Base-by-base conservation (phyloP, 2,797 vertebrate species). In the Gadopsis marmoratus region DNA sequence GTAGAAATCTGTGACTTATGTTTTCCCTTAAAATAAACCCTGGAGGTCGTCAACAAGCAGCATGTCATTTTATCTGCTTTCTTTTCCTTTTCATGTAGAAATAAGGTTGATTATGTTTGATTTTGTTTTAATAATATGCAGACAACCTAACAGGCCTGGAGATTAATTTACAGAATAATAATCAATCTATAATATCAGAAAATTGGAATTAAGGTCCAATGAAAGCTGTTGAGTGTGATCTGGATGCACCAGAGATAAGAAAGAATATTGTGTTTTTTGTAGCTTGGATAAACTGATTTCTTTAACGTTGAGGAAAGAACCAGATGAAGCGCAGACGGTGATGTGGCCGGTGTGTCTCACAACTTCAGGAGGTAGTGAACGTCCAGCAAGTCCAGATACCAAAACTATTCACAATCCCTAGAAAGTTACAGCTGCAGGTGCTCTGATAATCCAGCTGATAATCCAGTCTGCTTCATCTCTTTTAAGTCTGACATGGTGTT, bases 261-360 rank as follows among this genome's bases (percentile, higher is more conserved):
- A 4, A 54, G 37, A 55, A 43, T 21, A 39, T 1, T 5, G 26
- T 17, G 10, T 1, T 31, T 53, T 5, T 6, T 62, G 14, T 67
- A 21, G 37, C 7, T 70, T 54, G 45, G 53, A 16, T 72, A 64
- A 81, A 73, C 45, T 73, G 45, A 0, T 19, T 35, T 47, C 63
- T 76, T 76, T 54, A 69, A 60, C 12, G 7, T 5, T 0, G 7
- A 17, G 19, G 7, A 31, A 54, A 26, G 14, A 58, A 12, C 13
- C 53, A n/a, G 55, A 45, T 19, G 23, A 69, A 11, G 4, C 48
- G 67, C 43, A 48, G 78, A 51, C 66, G 37, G 26, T 59, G 48
- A 55, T 37, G 45, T 45, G 54, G 63, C 58, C 29, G 67, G 35
- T 58, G 41, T 53, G 23, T 61, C 56, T 72, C 37, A 26, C 23